Conservation (phyloP, 2,113 vertebrate genomes). For the Pedetes capensis region DNA sequence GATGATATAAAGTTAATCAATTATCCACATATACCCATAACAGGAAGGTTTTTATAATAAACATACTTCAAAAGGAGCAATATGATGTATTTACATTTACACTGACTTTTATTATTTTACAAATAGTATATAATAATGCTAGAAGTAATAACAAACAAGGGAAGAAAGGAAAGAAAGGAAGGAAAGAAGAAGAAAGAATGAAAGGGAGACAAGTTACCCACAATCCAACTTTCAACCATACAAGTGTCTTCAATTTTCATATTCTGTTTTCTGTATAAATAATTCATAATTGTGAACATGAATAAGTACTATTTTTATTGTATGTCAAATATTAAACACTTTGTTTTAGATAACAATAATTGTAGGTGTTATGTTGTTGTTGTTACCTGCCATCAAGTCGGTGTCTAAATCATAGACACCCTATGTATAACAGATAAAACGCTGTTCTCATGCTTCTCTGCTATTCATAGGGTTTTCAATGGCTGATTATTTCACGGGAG, state of each 20-base stretch:
- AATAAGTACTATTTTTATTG: not conserved
- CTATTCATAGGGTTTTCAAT: no score
- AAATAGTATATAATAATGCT: not conserved
- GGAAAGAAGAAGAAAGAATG: accelerated
- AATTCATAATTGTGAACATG: not conserved
- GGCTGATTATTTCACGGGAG: no score
- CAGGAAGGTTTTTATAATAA: not conserved
- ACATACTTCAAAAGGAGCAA: not conserved
- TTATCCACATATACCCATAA: not conserved
- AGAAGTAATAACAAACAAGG: not conserved
- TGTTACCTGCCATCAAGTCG: no score
- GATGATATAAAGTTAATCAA: not conserved
- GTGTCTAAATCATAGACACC: no score
- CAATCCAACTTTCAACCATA: not conserved
- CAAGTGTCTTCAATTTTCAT: not conserved
- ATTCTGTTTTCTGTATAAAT: not conserved
- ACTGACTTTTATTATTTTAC: slow-evolving; percentile 23
- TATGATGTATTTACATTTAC: not conserved
- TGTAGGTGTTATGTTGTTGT: not conserved
- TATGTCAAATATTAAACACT: not conserved
- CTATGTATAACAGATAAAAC: no score
- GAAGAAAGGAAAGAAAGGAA: not conserved
- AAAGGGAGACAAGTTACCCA: not conserved
- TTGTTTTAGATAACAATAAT: not conserved
- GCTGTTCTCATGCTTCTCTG: no score